phyloP scores from a whole-genome alignment of 2,113 vertebrate genomes.

The Apeltes quadracus region DNA sequence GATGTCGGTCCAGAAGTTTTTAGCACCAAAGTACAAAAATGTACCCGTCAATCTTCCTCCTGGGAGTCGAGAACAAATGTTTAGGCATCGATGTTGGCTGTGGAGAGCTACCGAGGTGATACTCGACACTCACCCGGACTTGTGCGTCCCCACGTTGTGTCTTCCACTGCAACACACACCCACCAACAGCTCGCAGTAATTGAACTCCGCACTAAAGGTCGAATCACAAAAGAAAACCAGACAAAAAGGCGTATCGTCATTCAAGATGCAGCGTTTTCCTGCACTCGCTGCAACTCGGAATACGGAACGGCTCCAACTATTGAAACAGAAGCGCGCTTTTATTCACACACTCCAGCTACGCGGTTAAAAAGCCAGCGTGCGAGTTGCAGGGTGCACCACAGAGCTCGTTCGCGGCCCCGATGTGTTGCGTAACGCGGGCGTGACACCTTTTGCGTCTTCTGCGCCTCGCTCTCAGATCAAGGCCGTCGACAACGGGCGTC shows the following conservation, averaged over 20 bases:
- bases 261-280: background rate
- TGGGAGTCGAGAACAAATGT: background rate
- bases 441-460: constrained; percentile 14
- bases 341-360: background rate
- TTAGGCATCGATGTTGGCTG: constrained; percentile 17
- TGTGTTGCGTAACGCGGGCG: background rate
- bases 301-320: background rate
- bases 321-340: constrained; percentile 1
- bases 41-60: constrained; percentile 22
- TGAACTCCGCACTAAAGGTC: constrained; percentile 26
- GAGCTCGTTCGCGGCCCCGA: too few species aligned
- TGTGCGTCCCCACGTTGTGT: too few species aligned
- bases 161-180: constrained; percentile 3
- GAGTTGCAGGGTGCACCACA: too few species aligned
- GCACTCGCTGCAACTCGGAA: background rate
- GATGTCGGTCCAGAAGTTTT: background rate
- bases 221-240: constrained; percentile 28
- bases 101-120: background rate
- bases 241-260: constrained; percentile 41
- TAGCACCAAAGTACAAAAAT: background rate
- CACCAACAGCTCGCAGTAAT: constrained; percentile 30
- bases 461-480: constrained; percentile 85
- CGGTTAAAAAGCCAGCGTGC: background rate
- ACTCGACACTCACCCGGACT: too few species aligned
- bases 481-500: constrained; percentile 96